Percentiles rank a stretch among this genome's conserved stretches.
Conservation (phyloP, 2,888 invertebrate genomes). For the Cecidostiba fungosa region DNA sequence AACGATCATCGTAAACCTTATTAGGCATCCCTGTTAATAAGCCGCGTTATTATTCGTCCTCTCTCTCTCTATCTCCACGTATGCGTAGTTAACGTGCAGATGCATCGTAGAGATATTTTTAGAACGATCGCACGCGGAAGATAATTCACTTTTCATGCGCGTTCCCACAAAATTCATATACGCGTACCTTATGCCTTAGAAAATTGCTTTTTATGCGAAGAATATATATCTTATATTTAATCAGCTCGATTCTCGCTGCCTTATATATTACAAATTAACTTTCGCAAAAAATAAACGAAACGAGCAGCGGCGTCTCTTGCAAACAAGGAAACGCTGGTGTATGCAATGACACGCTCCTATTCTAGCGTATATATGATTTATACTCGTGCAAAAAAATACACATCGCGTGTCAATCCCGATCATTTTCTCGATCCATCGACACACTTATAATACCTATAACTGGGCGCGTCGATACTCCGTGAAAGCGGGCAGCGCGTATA, state of each 20-base stretch:
- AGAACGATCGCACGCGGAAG: neutral
- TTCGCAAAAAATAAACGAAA: neutral
- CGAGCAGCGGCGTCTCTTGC: no score
- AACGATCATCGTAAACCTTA: constrained; percentile 23
- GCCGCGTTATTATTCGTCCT: neutral
- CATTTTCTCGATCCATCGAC: constrained; percentile 3
- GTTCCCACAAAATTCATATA: constrained; percentile 23
- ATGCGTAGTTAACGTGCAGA: constrained; percentile 2
- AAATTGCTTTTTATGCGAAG: constrained; percentile 6
- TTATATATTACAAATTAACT: neutral
- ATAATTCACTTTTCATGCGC: constrained; percentile 47
- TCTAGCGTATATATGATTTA: neutral
- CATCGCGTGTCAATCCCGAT: neutral
- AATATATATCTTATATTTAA: neutral
- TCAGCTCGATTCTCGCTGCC: neutral
- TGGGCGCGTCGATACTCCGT: neutral
- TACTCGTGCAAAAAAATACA: neutral
- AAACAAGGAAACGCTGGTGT: no score
- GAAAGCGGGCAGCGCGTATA: neutral
- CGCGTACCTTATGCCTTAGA: neutral
- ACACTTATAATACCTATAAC: neutral
- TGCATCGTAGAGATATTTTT: constrained; percentile 29
- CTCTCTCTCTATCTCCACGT: neutral
- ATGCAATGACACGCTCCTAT: neutral
- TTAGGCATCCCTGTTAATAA: neutral